Base-by-base conservation (phyloP, 2,113 vertebrate species). In the Hiodon alosoides region DNA sequence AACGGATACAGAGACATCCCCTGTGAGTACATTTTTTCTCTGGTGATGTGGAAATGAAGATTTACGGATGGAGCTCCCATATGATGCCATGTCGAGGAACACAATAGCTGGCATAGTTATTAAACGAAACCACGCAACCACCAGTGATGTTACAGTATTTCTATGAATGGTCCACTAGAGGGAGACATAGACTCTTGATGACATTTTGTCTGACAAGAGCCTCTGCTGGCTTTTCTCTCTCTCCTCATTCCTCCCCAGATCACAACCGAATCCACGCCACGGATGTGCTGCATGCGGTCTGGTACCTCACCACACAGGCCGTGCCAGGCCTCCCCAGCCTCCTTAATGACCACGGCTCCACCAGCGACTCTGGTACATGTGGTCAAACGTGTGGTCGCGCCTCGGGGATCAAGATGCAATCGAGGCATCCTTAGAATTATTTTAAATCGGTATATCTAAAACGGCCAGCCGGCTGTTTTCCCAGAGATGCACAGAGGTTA, bases 241-340 rank as follows among this genome's bases (percentile, higher is more conserved):
- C 31, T 59, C 4, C 78, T 14, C 73, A 76, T 57, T 59, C 77
- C 5, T 74, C 14, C 3, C 4, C 90, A 99, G 97, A 99, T 93
- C 97, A 99, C 85, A 99, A 99, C 89, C 90, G 96, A 79, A 93
- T 96, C 76, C 97, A 99, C 0, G 97, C 97, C 79, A 98, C 97
- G 47, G 97, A 99, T 8, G 97, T 99, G n/a, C 91, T 99, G 0
- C 97, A 99, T 7, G 97, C 97, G 0, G 97, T 99, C 68, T 99
- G 97, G 97, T 99, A 94, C 86, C 95, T 99, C 52, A 97, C 95
- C 51, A 98, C 95, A 0, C 97, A 98, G 79, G 87, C 95, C 71
- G 92, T 99, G 69, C 96, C 97, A 0, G 96, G 95, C 67, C 93
- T 98, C 58, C 90, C 94, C 4, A 92, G 91, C 59, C 87, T 95